A percentile compares a stretch with the other conserved stretches of the same genome.
Conservation (phyloP, 2,113 vertebrate genomes). For the Sula dactylatra region DNA sequence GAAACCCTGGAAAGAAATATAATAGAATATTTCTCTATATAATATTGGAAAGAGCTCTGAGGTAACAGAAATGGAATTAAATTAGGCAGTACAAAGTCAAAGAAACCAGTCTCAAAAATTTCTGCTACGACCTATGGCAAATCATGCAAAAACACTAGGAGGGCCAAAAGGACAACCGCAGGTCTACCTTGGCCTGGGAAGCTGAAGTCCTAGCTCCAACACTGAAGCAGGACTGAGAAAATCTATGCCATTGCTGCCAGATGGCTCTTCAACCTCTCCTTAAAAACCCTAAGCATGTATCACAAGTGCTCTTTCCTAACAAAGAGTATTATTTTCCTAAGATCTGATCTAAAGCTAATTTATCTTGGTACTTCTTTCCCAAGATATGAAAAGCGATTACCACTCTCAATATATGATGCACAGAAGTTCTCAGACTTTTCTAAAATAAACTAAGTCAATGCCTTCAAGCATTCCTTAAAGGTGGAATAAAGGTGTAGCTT, state of each 20-base stretch:
- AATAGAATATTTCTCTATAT: background rate
- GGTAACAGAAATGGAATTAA: background rate
- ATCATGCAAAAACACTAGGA: background rate
- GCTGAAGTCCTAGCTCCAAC: background rate
- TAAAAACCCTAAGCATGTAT: background rate
- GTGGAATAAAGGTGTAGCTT: background rate
- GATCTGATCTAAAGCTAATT: background rate
- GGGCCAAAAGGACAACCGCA: background rate
- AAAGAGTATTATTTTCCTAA: background rate
- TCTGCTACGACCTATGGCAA: background rate
- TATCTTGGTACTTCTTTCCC: background rate
- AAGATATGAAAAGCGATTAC: background rate
- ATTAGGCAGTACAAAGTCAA: background rate
- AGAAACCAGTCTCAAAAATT: background rate
- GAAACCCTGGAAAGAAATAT: background rate
- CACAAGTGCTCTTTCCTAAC: background rate
- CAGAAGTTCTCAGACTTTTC: background rate
- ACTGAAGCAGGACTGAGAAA: background rate
- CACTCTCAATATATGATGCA: background rate
- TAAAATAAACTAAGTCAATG: background rate
- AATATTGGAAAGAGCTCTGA: background rate
- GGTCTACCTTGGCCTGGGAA: background rate
- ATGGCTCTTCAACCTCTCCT: background rate
- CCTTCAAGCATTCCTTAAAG: background rate
- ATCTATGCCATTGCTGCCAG: background rate